A percentile compares a stretch with the other conserved stretches of the same genome.
These are phyloP conservation scores for Thera obeliscata DNA, from an alignment of 2,888 invertebrate species.

Conservation along the genomic window DNA sequence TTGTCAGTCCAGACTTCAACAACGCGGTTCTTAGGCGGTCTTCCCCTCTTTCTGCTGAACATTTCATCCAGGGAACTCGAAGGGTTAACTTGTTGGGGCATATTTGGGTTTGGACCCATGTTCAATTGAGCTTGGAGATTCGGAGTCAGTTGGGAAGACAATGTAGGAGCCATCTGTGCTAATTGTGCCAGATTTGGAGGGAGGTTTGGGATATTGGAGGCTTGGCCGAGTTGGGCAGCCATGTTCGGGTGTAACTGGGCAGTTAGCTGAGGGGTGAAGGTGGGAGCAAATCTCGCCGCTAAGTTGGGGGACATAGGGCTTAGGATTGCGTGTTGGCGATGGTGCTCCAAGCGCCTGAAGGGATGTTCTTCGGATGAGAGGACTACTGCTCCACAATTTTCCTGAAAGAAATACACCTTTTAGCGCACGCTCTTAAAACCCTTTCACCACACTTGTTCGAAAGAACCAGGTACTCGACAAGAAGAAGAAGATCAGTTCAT, in stretches of 20 bases:
- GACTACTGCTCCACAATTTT: constrained; percentile 92
- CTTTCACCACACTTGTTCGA: no score
- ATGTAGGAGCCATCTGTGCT: constrained; percentile 78
- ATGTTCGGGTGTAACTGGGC: constrained; percentile 80
- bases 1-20: constrained; percentile 96
- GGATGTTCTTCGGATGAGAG: constrained; percentile 90
- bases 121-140: constrained; percentile 76
- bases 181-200: constrained; percentile 78
- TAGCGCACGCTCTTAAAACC: neutral
- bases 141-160: constrained; percentile 72
- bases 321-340: constrained; percentile 92
- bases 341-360: constrained; percentile 92
- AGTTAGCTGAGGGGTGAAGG: constrained; percentile 78
- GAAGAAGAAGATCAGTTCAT: no score
- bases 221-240: constrained; percentile 79
- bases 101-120: constrained; percentile 69
- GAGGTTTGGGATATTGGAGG: constrained; percentile 64
- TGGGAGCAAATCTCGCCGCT: constrained; percentile 84
- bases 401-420: constrained; percentile 72
- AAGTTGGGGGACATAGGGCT: constrained; percentile 85
- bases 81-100: constrained; percentile 74
- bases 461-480: no score
- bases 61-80: constrained; percentile 94
- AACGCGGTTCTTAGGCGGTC: constrained; percentile 98
- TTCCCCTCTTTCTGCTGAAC: constrained; percentile 95